Conservation (phyloP, 1,140 invertebrate species). For the Polypedilum pembai region DNA sequence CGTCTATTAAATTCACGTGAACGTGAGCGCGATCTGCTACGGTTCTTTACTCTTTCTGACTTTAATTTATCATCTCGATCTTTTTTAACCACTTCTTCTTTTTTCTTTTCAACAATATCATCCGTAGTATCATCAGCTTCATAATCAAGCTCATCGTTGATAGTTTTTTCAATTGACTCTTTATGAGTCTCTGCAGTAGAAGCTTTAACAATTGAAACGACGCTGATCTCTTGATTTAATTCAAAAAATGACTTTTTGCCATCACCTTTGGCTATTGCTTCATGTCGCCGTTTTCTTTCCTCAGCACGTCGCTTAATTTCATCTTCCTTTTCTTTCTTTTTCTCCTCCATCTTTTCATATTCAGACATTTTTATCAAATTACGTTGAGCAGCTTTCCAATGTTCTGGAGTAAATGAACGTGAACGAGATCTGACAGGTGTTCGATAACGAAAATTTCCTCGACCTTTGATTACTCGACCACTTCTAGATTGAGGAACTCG, state of each 20-base stretch:
- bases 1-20: conserved; percentile 35
- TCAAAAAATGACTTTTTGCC: conserved; percentile 42
- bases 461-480: conserved; percentile 78
- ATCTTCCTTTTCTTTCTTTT: conserved; percentile 53
- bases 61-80: neutral
- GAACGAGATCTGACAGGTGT: conserved; percentile 76
- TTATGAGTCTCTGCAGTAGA: neutral
- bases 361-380: conserved; percentile 74
- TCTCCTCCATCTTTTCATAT: conserved; percentile 63
- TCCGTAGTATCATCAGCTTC: conserved; percentile 35
- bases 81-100: neutral
- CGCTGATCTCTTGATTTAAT: conserved; percentile 40
- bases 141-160: conserved; percentile 39
- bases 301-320: conserved; percentile 52
- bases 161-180: conserved; percentile 38
- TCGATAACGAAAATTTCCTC: conserved; percentile 77
- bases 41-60: neutral
- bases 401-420: conserved; percentile 76
- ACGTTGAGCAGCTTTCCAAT: conserved; percentile 80
- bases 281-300: conserved; percentile 51
- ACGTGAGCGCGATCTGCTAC: conserved; percentile 32
- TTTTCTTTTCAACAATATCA: conserved; percentile 30
- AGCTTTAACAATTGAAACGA: conserved; percentile 29
- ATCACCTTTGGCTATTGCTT: conserved; percentile 41
- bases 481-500: conserved; percentile 56